Conservation (phyloP, 23 tunicate species). For the Oikopleura dioica region DNA sequence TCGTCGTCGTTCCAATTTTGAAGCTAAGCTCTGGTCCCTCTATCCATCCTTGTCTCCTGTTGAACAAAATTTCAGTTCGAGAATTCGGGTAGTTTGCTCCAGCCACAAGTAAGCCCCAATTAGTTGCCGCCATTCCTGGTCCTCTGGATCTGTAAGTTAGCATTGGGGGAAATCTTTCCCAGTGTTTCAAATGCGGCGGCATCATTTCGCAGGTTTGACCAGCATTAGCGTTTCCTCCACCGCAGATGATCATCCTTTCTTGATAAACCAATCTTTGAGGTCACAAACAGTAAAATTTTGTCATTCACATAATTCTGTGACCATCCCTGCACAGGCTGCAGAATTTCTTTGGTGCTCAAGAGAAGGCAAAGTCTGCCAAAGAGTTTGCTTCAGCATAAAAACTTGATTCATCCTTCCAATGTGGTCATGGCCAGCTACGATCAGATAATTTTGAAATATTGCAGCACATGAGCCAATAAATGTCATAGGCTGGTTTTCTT, state of each 20-base stretch:
- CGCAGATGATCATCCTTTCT: background rate
- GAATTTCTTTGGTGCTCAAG: background rate
- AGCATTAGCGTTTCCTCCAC: conserved; percentile 2
- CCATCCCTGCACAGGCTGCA: conserved; percentile 10
- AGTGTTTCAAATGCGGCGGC: conserved; percentile 5
- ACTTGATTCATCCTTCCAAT: background rate
- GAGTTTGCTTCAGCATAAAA: background rate
- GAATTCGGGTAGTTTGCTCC: background rate
- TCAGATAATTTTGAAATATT: background rate
- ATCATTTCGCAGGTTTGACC: conserved; percentile 10
- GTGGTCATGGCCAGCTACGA: background rate
- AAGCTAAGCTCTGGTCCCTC: background rate
- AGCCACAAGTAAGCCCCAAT: background rate
- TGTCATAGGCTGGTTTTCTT: background rate
- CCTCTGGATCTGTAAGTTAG: background rate
- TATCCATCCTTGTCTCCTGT: background rate
- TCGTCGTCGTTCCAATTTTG: background rate
- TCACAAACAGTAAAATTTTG: too few species aligned
- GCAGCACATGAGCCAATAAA: background rate
- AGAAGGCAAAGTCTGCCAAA: too few species aligned
- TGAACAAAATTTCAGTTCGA: background rate
- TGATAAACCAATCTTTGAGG: too few species aligned
- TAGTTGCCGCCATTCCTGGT: conserved; percentile 3
- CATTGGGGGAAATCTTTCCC: background rate
- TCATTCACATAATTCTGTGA: too few species aligned